These are phyloP conservation scores for Zaprionus tsacasi DNA, from an alignment of 1,140 invertebrate species.

Conservation along the genomic window DNA sequence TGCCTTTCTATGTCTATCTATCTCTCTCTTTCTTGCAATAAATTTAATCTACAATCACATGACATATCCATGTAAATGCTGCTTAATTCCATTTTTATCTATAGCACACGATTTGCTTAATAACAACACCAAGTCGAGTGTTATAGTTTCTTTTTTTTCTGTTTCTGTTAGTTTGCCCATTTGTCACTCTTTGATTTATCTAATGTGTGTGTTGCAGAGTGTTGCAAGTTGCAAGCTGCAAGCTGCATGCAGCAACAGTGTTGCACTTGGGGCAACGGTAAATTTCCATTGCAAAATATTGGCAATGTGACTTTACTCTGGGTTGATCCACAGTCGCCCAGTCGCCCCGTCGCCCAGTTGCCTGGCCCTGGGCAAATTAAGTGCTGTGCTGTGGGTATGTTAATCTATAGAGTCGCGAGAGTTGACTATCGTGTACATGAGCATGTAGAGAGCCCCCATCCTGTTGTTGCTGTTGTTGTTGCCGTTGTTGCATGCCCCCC, in stretches of 20 bases:
- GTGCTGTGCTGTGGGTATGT: constrained; percentile 49
- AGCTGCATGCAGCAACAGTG: not conserved
- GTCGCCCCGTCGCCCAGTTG: not conserved
- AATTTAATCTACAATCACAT: too few relatives aligned
- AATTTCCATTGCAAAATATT: constrained; percentile 47
- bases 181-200: constrained; percentile 56
- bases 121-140: not conserved
- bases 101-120: not conserved
- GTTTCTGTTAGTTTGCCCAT: not conserved
- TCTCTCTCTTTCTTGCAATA: too few relatives aligned
- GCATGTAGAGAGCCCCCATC: constrained; percentile 45
- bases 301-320: constrained; percentile 34
- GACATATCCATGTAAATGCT: too few relatives aligned
- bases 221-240: constrained; percentile 7
- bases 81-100: not conserved
- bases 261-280: constrained; percentile 32
- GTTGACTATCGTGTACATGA: constrained; percentile 17
- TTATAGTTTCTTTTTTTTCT: not conserved
- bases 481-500: constrained; percentile 51
- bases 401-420: constrained; percentile 38
- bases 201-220: constrained; percentile 38
- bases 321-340: not conserved
- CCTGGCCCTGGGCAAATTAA: constrained; percentile 49
- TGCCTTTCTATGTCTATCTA: too few relatives aligned
- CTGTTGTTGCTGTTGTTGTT: constrained; percentile 25